Evolutionary conservation across 2,113 vertebrate species (phyloP), one percentile per base, ranked within the genome.

Genomic region (Macrotus californicus): DNA sequence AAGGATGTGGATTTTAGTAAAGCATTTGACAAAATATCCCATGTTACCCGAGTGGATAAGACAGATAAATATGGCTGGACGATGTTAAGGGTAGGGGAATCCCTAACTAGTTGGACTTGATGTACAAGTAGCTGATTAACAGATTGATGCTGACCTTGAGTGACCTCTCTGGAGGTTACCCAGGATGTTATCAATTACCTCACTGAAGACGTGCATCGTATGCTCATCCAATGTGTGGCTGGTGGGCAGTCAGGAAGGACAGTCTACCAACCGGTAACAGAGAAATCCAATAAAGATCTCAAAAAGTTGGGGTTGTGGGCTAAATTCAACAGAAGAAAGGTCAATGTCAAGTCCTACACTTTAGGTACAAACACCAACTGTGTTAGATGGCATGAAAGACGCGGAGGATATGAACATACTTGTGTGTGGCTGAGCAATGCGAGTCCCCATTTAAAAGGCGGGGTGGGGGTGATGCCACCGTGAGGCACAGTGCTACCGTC

Each of bases 391-490:
- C n/a, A 46, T 6, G 36, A 34, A 48, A 75, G 82, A 81, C 0
- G 4, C 5, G 31, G 39, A 61, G 31, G 41, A 41, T 3, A n/a
- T 3, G 36, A 48, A 6, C 48, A 39, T 7, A 48, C 5, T 4
- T 19, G 3, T 31, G 16, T 56, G 5, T 3, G 10, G 77, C 2
- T 9, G 54, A 52, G 18, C 26, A 29, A 15, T 1, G 7, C 6
- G 79, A 52, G 11, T 86, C 61, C 21, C 15, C 22, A 24, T 18
- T 59, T 24, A 13, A 73, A 16, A 75, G 31, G 61, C 5, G 4
- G 21, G 6, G 24, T n/a, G 0, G 43, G 29, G 13, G 31, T 19
- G 46, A 2, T 11, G 21, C 18, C 29, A 10, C 0, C 0, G 13
- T 15, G 14, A 48, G 56, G 3, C 14, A 39, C 2, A 0, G 19